These are phyloP conservation scores for Actinemys pallida DNA, from an alignment of 2,113 vertebrate genomes.

Conservation along the genomic window DNA sequence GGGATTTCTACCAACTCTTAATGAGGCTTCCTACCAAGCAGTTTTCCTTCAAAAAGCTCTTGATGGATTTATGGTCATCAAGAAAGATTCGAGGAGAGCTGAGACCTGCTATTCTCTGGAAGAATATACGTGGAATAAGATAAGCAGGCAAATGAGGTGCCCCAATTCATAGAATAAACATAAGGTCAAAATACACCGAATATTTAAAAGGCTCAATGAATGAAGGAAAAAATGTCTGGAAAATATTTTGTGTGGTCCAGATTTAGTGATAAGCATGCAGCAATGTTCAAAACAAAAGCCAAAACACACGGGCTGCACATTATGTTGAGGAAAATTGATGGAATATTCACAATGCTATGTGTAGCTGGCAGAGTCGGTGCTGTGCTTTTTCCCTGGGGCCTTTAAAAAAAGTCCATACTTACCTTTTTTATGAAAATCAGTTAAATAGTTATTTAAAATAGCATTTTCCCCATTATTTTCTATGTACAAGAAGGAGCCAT, in stretches of 20 bases:
- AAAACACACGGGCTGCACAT: neutral
- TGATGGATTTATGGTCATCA: constrained; percentile 52
- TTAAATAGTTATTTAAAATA: constrained; percentile 11
- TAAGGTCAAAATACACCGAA: constrained; percentile 17
- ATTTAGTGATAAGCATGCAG: neutral
- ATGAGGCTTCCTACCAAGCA: constrained; percentile 55
- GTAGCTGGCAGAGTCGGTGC: constrained; percentile 3
- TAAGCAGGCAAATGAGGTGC: neutral
- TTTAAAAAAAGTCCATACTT: neutral
- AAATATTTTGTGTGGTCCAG: constrained; percentile 17
- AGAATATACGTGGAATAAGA: constrained; percentile 8
- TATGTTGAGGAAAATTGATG: neutral
- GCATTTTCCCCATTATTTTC: constrained; percentile 21
- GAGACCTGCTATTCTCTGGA: constrained; percentile 50
- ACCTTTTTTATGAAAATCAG: neutral
- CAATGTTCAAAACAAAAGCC: neutral
- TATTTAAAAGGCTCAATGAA: constrained; percentile 30
- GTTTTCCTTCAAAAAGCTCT: constrained; percentile 53
- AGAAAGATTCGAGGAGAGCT: constrained; percentile 31
- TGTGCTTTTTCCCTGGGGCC: neutral
- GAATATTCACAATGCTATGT: neutral
- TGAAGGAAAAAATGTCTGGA: neutral
- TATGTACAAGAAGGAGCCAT: neutral
- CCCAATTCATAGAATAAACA: neutral
- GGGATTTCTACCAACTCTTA: constrained; percentile 59